A percentile compares a stretch with the other conserved stretches of the same genome.
These are phyloP conservation scores for Microctonus brassicae DNA, from an alignment of 2,888 invertebrate species.

Conservation along the genomic window DNA sequence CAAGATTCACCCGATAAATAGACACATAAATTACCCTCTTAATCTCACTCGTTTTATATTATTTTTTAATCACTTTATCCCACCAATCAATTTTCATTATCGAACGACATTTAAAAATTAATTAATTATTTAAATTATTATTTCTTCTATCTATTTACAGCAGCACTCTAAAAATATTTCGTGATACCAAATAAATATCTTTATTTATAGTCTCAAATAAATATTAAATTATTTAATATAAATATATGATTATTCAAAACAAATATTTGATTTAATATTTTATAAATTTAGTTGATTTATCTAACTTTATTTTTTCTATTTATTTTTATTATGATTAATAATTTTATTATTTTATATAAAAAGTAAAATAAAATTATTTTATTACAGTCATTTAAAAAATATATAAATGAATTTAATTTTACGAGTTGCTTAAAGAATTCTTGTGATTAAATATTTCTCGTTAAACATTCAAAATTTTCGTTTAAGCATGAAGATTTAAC, in stretches of 20 bases:
- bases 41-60: background rate
- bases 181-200: too few species aligned
- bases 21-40: background rate
- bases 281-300: background rate
- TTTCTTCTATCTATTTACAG: too few species aligned
- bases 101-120: too few species aligned
- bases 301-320: background rate
- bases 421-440: background rate
- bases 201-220: too few species aligned
- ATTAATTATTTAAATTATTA: too few species aligned
- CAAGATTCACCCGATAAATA: background rate
- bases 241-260: too few species aligned
- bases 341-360: too few species aligned
- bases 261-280: too few species aligned
- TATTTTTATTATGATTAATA: too few species aligned
- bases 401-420: background rate
- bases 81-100: too few species aligned
- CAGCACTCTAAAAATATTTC: too few species aligned
- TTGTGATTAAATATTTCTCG: background rate
- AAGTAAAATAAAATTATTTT: background rate
- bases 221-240: too few species aligned
- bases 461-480: background rate
- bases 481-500: background rate
- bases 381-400: background rate
- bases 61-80: background rate